Base-by-base conservation (phyloP, 92 coral and sea anemone genomes). In the Zoanthus gigantus region DNA sequence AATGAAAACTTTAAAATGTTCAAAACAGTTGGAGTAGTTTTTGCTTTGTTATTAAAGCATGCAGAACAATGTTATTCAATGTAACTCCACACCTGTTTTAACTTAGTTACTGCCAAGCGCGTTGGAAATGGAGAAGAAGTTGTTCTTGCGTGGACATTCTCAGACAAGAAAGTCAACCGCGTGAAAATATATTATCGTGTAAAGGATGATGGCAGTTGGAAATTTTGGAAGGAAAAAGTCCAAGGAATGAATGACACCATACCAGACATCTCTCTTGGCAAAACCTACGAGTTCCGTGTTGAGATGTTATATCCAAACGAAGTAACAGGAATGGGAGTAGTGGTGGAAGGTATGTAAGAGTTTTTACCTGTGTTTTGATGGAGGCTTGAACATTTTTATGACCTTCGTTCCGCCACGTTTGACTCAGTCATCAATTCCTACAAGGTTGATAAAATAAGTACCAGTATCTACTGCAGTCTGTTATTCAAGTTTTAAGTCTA, bases 261-360 rank as follows among this genome's bases (percentile, higher is more conserved):
- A 23, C 23, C 78, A 30, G 79, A 42, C 16, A 23, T 84, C 29
- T 15, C 74, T 9, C 34, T 53, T 1, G 30, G 32, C 48, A 71
- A 31, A 57, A 42, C 71, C 4, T 84, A 84, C 30, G 69, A 84
- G 54, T 84, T 84, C 30, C 79, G 88, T 10, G 78, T 84, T 31
- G 85, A 81, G 75, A 71, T 84, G 88, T 53, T 84, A 23, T 54
- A 84, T 32, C 52, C 58, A 23, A n/a, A 72, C 12, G 79, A 84
- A 8, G 52, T 53, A 13, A 15, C 79, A 17, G 88, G 79, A 34
- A 60, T 72, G 14, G 88, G 79, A 53, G 88, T 74, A 44, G 57
- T 80, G 14, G 61, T 45, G 1, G 52, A 44, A 65, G 74, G 85
- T 80, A 18, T 9, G 58, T 44, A 9, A 18, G 8, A 16, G 10